Base-by-base conservation (phyloP, 2,113 vertebrate species). In the Seriola aureovittata region DNA sequence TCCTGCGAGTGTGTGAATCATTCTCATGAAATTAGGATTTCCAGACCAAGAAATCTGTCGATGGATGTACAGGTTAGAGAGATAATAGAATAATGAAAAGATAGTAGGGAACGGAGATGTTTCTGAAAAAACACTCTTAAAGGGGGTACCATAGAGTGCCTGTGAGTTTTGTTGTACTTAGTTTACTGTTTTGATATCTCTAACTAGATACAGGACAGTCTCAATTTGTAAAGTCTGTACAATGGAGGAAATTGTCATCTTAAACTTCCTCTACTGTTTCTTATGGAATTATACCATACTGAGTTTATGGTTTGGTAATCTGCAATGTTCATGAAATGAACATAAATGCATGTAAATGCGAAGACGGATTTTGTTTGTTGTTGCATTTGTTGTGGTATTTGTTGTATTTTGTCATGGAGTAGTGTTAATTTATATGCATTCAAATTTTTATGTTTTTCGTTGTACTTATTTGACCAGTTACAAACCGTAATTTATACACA, bases 321-420 rank as follows among this genome's bases (percentile, higher is more conserved):
- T 55, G 11, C 23, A 21, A 36, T 32, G 71, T 80, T 80, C 29
- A 85, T 85, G 29, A 78, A 68, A 75, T 81, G 55, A 64, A 78
- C 54, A 60, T 32, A 14, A 57, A 62, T 44, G 38, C 8, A 54
- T 60, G 68, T 54, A 48, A 82, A 58, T 21, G 17, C 14, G 1
- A 23, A 46, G 50, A 17, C 6, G 54, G 32, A 2, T n/a, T 4
- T 42, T 55, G 16, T 70, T 64, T 44, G 38, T 42, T 57, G 16
- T 57, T 82, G 21, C 14, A 63, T 63, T 68, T 54, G 7, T 42
- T n/a, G 8, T 42, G 44, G n/a, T 70, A 42, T 8, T 42, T 40
- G n/a, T 57, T 82, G 21, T 8, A 64, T 64, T 69, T 55, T 59
- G 9, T 10, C n/a, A 32, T 9, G 13, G 11, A 17, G 19, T 69